Evolutionary conservation across 2,888 invertebrate species (phyloP).

Genomic region (Acanthoscelides obtectus): DNA sequence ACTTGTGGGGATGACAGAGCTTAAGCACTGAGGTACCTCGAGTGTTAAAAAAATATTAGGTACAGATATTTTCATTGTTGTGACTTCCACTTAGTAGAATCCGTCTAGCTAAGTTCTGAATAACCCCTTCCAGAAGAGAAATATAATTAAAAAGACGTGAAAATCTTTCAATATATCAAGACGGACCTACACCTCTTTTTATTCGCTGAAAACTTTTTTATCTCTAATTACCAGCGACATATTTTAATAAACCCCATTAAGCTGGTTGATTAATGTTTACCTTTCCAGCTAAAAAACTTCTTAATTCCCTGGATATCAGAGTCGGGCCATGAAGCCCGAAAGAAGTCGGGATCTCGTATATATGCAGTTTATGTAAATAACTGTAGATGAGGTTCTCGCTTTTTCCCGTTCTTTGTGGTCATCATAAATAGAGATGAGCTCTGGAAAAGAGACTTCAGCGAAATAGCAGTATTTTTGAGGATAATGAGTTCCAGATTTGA

Average conservation of each 20-base stretch:
- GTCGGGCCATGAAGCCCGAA: slow-evolving; percentile 1
- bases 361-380: slow-evolving; percentile 51
- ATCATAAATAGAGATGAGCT: neutral
- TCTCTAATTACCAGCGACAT: slow-evolving; percentile 39
- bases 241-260: slow-evolving; percentile 34
- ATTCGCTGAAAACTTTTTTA: slow-evolving; percentile 30
- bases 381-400: slow-evolving; percentile 49
- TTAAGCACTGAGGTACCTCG: too few species aligned
- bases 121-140: neutral
- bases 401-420: slow-evolving; percentile 39
- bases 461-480: neutral
- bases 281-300: slow-evolving; percentile 40
- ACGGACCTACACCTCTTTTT: slow-evolving; percentile 1
- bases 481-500: neutral
- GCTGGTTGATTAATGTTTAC: slow-evolving; percentile 36
- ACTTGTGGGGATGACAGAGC: too few species aligned
- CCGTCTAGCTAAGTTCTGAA: neutral
- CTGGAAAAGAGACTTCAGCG: neutral
- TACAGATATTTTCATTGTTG: too few species aligned
- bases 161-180: neutral
- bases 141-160: neutral
- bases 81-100: too few species aligned
- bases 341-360: neutral
- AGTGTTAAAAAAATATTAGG: too few species aligned
- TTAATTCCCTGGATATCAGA: slow-evolving; percentile 40